These are phyloP conservation scores for Astropecten irregularis DNA, from an alignment of 53 echinoderm and acorn worm species.

Conservation along the genomic window DNA sequence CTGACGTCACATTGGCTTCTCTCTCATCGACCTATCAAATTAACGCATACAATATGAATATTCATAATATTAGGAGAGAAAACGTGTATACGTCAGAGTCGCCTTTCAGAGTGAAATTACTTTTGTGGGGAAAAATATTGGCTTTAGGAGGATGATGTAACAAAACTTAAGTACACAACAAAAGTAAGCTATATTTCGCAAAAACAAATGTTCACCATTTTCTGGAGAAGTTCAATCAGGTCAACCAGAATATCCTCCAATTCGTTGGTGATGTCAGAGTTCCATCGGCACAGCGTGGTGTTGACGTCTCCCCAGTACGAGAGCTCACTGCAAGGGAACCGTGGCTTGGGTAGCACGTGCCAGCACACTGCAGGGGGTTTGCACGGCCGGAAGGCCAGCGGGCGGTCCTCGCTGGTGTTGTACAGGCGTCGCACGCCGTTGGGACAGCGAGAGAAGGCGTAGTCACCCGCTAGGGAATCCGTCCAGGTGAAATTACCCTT, in stretches of 20 bases:
- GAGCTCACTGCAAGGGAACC: constrained; percentile 37
- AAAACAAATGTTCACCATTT: too few relatives aligned
- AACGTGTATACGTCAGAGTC: too few relatives aligned
- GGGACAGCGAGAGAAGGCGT: constrained; percentile 73
- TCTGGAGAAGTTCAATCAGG: constrained; percentile 44
- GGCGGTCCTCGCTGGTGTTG: constrained; percentile 12
- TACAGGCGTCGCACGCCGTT: constrained; percentile 70
- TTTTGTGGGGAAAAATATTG: too few relatives aligned
- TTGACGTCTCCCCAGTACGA: constrained; percentile 76
- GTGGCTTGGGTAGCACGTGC: constrained; percentile 33
- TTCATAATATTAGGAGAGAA: too few relatives aligned
- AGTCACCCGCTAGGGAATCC: constrained; percentile 75
- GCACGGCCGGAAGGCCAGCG: constrained; percentile 62
- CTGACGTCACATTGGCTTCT: constrained; percentile 25
- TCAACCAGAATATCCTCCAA: constrained; percentile 66
- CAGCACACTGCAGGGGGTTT: constrained; percentile 59
- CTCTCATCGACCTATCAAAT: neutral
- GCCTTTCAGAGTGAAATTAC: too few relatives aligned
- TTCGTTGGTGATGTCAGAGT: constrained; percentile 72
- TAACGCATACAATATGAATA: too few relatives aligned
- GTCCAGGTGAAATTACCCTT: constrained; percentile 76
- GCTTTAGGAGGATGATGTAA: too few relatives aligned
- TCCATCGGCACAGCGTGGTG: constrained; percentile 73
- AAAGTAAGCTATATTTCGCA: neutral
- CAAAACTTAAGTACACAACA: too few relatives aligned